phyloP scores from a whole-genome alignment of 2,888 invertebrate species.

The Pyralis farinalis region DNA sequence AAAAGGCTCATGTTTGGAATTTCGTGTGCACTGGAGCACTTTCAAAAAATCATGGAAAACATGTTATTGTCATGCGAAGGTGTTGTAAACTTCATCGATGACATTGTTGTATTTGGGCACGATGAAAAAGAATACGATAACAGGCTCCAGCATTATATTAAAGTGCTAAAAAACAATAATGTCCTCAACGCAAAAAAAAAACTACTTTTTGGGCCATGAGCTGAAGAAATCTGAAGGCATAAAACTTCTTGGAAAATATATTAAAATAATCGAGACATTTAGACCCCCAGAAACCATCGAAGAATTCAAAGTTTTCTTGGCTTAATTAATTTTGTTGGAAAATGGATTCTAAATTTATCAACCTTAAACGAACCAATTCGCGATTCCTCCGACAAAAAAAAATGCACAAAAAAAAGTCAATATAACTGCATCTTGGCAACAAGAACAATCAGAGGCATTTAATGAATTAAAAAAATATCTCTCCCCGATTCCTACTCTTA shows the following conservation, averaged over 20 bases:
- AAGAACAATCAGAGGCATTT: conserved; percentile 10
- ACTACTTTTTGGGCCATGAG: conserved; percentile 21
- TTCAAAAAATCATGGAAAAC: conserved; percentile 36
- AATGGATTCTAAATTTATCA: conserved; percentile 26
- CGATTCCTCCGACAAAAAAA: conserved; percentile 13
- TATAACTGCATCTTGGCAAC: conserved; percentile 13
- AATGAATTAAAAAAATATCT: neutral
- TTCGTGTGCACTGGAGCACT: conserved; percentile 43
- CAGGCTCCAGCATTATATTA: conserved; percentile 15
- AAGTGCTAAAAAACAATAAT: conserved; percentile 16
- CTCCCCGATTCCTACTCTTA: conserved; percentile 7
- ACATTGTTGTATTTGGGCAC: conserved; percentile 24
- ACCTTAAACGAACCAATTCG: conserved; percentile 22
- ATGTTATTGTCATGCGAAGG: conserved; percentile 24
- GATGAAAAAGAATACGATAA: conserved; percentile 10
- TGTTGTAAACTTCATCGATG: conserved; percentile 26
- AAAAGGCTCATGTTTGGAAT: conserved; percentile 52
- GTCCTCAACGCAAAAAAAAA: conserved; percentile 3
- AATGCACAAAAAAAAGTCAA: conserved; percentile 7
- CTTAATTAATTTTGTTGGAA: conserved; percentile 22
- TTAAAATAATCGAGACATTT: conserved; percentile 16
- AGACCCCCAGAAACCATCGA: conserved; percentile 17
- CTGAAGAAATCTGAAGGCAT: conserved; percentile 15
- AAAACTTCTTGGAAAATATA: conserved; percentile 22
- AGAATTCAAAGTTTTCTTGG: conserved; percentile 32